Evolutionary conservation across 2,113 vertebrate species (phyloP).

Genomic region (Oreotrochilus melanogaster): DNA sequence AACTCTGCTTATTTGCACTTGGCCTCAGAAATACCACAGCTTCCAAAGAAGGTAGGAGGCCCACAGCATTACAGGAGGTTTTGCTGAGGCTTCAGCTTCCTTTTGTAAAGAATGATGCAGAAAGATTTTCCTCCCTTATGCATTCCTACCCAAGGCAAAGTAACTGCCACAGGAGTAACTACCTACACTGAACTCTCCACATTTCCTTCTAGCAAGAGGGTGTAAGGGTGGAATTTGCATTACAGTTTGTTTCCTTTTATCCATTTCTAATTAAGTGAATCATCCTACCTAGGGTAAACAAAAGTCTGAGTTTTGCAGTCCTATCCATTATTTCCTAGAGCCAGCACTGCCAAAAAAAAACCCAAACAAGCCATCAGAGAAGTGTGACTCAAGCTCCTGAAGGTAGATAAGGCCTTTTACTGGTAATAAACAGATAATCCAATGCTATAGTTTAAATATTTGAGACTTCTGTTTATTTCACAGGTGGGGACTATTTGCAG

Average conservation of each 20-base stretch:
- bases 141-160: background rate
- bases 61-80: background rate
- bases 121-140: background rate
- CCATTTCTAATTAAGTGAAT: slow-evolving; percentile 31
- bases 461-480: slow-evolving; percentile 57
- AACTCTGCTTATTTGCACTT: background rate
- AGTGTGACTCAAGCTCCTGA: background rate
- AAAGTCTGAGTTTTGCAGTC: background rate
- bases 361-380: background rate
- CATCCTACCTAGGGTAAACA: slow-evolving; percentile 19
- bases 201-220: background rate
- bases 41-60: background rate
- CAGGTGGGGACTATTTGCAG: slow-evolving; percentile 62
- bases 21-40: background rate
- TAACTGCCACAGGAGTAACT: background rate
- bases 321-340: background rate
- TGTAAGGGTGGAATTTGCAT: slow-evolving; percentile 29
- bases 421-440: slow-evolving; percentile 19
- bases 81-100: background rate
- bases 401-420: background rate
- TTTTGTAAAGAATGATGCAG: background rate
- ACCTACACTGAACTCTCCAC: background rate
- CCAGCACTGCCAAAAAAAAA: background rate
- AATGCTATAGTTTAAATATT: slow-evolving; percentile 62
- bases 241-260: slow-evolving; percentile 33